phyloP scores from a whole-genome alignment of 2,797 vertebrate species.

The Tarsius wallacei region DNA sequence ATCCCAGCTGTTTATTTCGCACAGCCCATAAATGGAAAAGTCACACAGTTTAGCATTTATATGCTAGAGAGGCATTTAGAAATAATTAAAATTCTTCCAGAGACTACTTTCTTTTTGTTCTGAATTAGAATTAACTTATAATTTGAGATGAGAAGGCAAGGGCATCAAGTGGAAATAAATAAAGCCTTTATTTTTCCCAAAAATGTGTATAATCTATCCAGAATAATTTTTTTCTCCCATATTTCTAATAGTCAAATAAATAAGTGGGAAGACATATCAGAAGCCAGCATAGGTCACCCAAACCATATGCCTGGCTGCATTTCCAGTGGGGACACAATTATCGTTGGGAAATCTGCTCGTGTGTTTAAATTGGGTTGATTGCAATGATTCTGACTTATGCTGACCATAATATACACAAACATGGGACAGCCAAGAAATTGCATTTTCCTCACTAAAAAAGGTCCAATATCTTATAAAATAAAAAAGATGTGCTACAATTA shows the following conservation, averaged over 20 bases:
- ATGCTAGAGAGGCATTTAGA: constrained; percentile 84
- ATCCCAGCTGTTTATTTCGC: constrained; percentile 91
- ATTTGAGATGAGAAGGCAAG: constrained; percentile 63
- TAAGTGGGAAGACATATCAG: background rate
- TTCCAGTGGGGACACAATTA: background rate
- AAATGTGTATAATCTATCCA: background rate
- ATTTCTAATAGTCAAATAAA: background rate
- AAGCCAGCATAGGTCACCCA: background rate
- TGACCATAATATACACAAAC: background rate
- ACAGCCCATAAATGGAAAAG: constrained; percentile 87
- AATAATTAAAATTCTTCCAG: constrained; percentile 86
- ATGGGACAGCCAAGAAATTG: background rate
- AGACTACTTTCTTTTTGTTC: constrained; percentile 68
- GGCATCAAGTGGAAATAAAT: constrained; percentile 23
- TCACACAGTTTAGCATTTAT: constrained; percentile 86
- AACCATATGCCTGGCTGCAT: background rate
- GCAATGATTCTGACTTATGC: background rate
- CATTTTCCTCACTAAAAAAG: background rate
- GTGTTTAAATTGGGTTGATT: background rate
- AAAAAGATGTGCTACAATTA: background rate
- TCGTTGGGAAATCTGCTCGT: background rate
- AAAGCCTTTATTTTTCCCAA: background rate
- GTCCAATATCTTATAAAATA: background rate
- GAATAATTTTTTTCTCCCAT: background rate
- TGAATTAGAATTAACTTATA: constrained; percentile 75